phyloP scores from a whole-genome alignment of 2,797 vertebrate species.

The Eulemur rubriventer region DNA sequence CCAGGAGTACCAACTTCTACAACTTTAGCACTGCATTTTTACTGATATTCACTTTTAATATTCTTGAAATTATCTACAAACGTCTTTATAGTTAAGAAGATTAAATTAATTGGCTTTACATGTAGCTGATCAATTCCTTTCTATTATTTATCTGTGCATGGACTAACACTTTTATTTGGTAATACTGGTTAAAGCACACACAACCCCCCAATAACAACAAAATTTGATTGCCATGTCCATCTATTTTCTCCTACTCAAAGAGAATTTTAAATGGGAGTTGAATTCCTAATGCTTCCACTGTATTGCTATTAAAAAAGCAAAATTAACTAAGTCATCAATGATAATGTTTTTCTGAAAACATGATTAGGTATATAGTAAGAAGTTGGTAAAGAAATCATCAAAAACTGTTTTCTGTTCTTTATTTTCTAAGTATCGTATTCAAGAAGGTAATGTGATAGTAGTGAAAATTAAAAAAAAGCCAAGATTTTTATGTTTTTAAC shows the following conservation, averaged over 20 bases:
- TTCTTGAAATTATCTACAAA: slow-evolving; percentile 69
- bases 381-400: neutral
- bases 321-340: neutral
- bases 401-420: neutral
- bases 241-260: slow-evolving; percentile 44
- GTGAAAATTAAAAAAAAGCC: neutral
- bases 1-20: slow-evolving; percentile 57
- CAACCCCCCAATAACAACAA: neutral
- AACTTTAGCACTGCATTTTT: slow-evolving; percentile 49
- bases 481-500: slow-evolving; percentile 5
- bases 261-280: slow-evolving; percentile 39
- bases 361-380: neutral
- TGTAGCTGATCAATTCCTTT: slow-evolving; percentile 53
- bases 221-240: slow-evolving; percentile 67
- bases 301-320: neutral
- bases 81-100: slow-evolving; percentile 47
- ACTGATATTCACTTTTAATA: slow-evolving; percentile 75
- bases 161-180: slow-evolving; percentile 65
- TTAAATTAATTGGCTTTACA: slow-evolving; percentile 2
- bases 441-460: neutral
- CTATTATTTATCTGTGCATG: neutral
- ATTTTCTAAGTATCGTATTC: neutral
- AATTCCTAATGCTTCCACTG: neutral
- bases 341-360: neutral
- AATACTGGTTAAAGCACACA: slow-evolving; percentile 29